Conservation (phyloP, 2,113 vertebrate genomes). For the Dendrocopos noguchii region DNA sequence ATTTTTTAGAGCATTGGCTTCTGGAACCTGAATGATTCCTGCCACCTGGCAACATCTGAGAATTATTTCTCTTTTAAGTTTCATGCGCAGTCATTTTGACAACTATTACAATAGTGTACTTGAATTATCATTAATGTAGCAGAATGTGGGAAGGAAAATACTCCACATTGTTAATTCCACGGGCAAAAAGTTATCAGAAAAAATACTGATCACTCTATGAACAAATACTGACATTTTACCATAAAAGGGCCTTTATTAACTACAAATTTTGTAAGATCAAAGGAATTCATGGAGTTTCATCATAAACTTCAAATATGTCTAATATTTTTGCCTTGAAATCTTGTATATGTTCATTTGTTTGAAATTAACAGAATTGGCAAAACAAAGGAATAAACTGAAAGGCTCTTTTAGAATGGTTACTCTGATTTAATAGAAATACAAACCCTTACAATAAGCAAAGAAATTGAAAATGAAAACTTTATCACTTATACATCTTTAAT, state of each 20-base stretch:
- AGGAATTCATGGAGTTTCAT: neutral
- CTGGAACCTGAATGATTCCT: neutral
- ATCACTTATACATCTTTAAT: neutral
- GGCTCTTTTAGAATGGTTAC: neutral
- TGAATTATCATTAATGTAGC: constrained; percentile 15
- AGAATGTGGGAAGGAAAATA: constrained; percentile 17
- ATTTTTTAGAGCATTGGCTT: neutral
- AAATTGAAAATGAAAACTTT: neutral
- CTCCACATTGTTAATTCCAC: neutral
- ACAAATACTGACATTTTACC: neutral
- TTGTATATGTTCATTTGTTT: neutral
- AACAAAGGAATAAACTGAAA: neutral
- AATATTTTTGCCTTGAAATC: neutral
- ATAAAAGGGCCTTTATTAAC: neutral
- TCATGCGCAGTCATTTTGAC: neutral
- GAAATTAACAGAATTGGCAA: neutral
- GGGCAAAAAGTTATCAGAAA: constrained; percentile 1
- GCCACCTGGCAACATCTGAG: neutral
- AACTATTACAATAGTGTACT: neutral
- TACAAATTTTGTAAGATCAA: neutral
- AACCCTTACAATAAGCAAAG: neutral
- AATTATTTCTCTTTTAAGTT: neutral
- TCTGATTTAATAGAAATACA: neutral
- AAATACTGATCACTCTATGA: neutral
- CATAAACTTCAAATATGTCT: neutral